Percentiles rank a stretch among this genome's conserved stretches.
phyloP scores from a whole-genome alignment of 2,888 invertebrate species.

The Sialis lutaria region DNA sequence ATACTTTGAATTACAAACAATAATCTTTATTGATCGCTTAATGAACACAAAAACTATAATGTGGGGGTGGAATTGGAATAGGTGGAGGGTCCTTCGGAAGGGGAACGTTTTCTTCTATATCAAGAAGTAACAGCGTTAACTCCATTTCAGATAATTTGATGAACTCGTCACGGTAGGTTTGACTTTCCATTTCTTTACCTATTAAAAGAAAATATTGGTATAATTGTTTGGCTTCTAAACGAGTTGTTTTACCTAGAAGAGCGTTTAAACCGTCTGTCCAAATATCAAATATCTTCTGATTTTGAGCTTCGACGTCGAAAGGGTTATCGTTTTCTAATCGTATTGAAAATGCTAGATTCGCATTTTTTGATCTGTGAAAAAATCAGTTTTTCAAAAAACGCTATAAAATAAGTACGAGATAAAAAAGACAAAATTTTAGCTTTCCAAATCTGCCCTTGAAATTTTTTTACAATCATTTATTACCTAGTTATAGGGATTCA shows the following conservation, averaged over 20 bases:
- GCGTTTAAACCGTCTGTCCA: slow-evolving; percentile 2
- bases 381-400: not conserved
- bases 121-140: not conserved
- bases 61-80: not conserved
- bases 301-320: not conserved
- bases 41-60: not conserved
- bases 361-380: not conserved
- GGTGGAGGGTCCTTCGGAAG: not conserved
- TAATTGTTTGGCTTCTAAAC: not conserved
- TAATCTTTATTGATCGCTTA: not conserved
- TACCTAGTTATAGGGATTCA: too few relatives aligned
- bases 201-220: not conserved
- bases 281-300: not conserved
- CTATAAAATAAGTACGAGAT: not conserved
- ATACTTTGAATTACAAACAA: too few relatives aligned
- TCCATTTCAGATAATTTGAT: not conserved
- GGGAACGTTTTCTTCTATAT: not conserved
- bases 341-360: slow-evolving; percentile 1
- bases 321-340: not conserved
- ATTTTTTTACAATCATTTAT: too few relatives aligned
- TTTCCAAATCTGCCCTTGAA: too few relatives aligned
- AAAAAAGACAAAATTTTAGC: not conserved
- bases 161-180: not conserved
- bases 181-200: slow-evolving; percentile 2
- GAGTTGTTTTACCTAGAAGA: not conserved